Base-by-base conservation (phyloP, 2,113 vertebrate species). In the Embiotoca jacksoni region DNA sequence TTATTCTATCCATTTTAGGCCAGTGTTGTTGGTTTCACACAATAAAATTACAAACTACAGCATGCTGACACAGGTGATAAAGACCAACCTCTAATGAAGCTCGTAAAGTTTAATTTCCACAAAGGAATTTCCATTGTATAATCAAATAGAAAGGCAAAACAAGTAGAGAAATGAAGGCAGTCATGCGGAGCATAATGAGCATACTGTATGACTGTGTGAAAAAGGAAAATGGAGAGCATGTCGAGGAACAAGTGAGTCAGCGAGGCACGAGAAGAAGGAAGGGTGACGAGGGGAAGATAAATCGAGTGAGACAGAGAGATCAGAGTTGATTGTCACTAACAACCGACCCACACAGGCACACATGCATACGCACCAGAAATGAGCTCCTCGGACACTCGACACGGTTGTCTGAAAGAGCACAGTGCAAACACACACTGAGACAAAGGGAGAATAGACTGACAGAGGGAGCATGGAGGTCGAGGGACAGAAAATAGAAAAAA, bases 221-320 rank as follows among this genome's bases (percentile, higher is more conserved):
- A 70, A 84, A 64, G 41, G 8, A 70, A 81, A 84, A 81, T 41
- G 53, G 36, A 82, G 67, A 84, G 57, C 50, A 30, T 53, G 46
- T 60, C 35, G 2, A 68, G 58, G 30, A 71, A 80, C 41, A 72
- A 78, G 60, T 23, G 14, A 74, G 68, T 76, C 36, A 49, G 71
- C 23, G 3, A 66, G 58, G 67, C 55, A 68, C 31, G 69, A 66
- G 69, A 84, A 71, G 30, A 56, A 71, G 23, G 23, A 39, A 70
- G 73, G 60, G 37, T 53, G 75, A 88, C 14, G 56, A 66, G 1
- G 5, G 47, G 55, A 49, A 71, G 78, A 81, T 61, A 57, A 69
- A 86, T 71, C 11, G 16, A 35, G 33, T 30, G 75, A 91, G 72
- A 78, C 75, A 71, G 80, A 76, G 77, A 55, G 72, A 83, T 55